A percentile compares a stretch with the other conserved stretches of the same genome.
phyloP scores from a whole-genome alignment of 2,113 vertebrate genomes.

The Miniopterus natalensis region DNA sequence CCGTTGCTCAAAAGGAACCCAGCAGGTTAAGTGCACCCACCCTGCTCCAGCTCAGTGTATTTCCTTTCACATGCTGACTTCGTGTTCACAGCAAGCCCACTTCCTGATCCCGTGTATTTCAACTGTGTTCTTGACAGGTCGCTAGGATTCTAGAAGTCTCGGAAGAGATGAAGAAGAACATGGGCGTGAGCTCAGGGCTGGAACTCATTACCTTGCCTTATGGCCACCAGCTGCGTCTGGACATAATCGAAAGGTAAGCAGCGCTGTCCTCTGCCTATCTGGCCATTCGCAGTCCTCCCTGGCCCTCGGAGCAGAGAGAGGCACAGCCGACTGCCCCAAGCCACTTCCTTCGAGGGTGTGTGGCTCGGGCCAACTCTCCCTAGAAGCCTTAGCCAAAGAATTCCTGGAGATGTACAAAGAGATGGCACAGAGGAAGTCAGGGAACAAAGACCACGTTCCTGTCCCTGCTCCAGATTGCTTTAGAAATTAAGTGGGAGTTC shows the following conservation, averaged over 20 bases:
- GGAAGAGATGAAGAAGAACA: slow-evolving; percentile 91
- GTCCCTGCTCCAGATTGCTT: not conserved
- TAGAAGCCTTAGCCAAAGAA: not conserved
- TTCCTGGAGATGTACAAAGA: not conserved
- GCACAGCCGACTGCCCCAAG: not conserved
- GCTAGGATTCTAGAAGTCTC: slow-evolving; percentile 94
- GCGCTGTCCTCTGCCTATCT: not conserved
- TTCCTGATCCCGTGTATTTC: slow-evolving; percentile 54
- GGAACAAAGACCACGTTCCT: not conserved
- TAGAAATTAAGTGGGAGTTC: not conserved
- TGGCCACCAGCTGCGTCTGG: slow-evolving; percentile 94
- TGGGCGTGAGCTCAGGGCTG: slow-evolving; percentile 96
- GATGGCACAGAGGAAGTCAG: not conserved
- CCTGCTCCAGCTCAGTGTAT: fast-evolving
- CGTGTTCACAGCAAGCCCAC: fast-evolving
- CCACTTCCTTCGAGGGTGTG: fast-evolving
- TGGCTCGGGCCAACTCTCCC: not conserved
- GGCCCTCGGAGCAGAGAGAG: not conserved
- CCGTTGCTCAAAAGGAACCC: not conserved
- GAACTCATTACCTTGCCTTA: slow-evolving; percentile 96
- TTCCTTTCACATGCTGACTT: not conserved
- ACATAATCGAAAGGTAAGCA: slow-evolving; percentile 96
- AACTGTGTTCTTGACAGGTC: slow-evolving; percentile 88
- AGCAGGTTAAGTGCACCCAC: fast-evolving
- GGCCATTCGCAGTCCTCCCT: too few species aligned